Evolutionary conservation across 2,888 invertebrate species (phyloP).

Genomic region (Linnaemya vulpina): DNA sequence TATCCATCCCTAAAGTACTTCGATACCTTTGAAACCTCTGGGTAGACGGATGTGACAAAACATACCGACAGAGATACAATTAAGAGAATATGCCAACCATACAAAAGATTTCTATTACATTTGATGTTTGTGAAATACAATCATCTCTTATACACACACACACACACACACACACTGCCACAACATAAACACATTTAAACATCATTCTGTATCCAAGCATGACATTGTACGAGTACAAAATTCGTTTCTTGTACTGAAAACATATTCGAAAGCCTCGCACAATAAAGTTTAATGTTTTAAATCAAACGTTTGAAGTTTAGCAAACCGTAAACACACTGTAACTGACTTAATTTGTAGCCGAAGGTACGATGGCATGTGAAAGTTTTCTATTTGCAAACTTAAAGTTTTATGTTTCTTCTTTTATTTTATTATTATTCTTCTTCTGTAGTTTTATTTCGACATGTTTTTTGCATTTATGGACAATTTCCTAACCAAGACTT

Average conservation of each 20-base stretch:
- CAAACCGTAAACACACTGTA: slow-evolving; percentile 70
- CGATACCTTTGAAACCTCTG: not conserved
- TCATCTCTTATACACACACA: slow-evolving; percentile 23
- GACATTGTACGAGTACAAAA: slow-evolving; percentile 33
- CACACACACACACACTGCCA: not conserved
- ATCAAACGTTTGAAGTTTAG: slow-evolving; percentile 69
- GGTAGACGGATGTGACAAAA: not conserved
- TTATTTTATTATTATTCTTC: not conserved
- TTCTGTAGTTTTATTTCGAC: slow-evolving; percentile 20
- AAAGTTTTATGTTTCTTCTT: slow-evolving; percentile 9
- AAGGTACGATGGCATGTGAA: slow-evolving; percentile 53
- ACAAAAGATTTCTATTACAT: slow-evolving; percentile 2
- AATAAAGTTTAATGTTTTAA: slow-evolving; percentile 61
- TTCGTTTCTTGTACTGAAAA: slow-evolving; percentile 12
- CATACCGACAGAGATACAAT: not conserved
- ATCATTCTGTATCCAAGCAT: slow-evolving; percentile 59
- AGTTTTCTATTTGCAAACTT: slow-evolving; percentile 50
- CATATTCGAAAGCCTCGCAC: slow-evolving; percentile 23
- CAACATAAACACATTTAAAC: slow-evolving; percentile 10
- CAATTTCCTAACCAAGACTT: slow-evolving; percentile 23
- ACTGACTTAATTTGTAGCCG: slow-evolving; percentile 61
- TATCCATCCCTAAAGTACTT: not conserved
- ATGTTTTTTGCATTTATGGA: slow-evolving; percentile 47
- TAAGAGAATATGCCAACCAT: not conserved
- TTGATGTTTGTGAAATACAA: slow-evolving; percentile 25